Evolutionary conservation across 2,888 invertebrate genomes (phyloP), one percentile per base, ranked within the genome.

Genomic region (Phaedon cochleariae): DNA sequence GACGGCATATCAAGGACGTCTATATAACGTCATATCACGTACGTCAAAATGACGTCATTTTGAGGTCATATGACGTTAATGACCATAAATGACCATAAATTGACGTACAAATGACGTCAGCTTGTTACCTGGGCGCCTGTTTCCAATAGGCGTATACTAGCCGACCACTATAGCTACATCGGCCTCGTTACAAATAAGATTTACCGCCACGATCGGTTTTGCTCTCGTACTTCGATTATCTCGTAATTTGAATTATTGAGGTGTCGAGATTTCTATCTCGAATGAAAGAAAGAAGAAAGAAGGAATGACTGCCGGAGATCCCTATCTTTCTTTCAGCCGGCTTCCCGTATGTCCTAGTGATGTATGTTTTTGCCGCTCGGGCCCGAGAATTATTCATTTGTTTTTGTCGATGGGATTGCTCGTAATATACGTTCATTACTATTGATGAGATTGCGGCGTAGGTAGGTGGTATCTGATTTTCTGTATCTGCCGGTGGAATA

Each of bases 241-340:
- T 68, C 63, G 57, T 67, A 68, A 69, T 73, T 67, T 71, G 69
- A 72, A 72, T 70, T 68, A 72, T 72, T 57, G 64, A 58, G 59
- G 57, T 67, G 70, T 68, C 70, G 37, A 68, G 70, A 73, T 73
- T 18, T 53, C 59, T 69, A 73, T 73, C 70, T 48, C 31, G 46
- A 37, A 41, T 58, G 64, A 41, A 65, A 57, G 54, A 65, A 52
- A 62, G 64, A 37, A 65, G 60, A 49, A 65, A 62, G 64, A 37
- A 65, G 60, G 54, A 65, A 70, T 59, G 69, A 67, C 59, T 67
- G 64, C 62, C 64, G 64, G 62, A 64, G 61, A 65, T 67, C 55
- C 65, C 64, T 67, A 71, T 73, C 72, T 57, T 6, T 26, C 26
- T 5, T 1, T 6, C 4, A 6, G 26, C 26, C 4, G 54, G 60